Evolutionary conservation across 2,888 invertebrate species (phyloP).

Genomic region (Tipula helvola): DNA sequence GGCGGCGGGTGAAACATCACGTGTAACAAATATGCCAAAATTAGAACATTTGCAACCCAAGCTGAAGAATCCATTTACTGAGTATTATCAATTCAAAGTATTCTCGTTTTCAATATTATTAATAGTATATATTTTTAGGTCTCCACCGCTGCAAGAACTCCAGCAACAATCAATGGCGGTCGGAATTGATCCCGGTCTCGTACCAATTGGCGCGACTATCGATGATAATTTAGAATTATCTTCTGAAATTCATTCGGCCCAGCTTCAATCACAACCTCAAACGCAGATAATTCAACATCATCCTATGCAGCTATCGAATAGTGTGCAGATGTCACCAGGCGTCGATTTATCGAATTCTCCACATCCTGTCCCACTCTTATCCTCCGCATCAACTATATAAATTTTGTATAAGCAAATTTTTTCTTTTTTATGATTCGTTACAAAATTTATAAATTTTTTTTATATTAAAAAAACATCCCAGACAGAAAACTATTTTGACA

Average conservation of each 20-base stretch:
- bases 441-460: background rate
- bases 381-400: background rate
- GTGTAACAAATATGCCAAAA: conserved; percentile 27
- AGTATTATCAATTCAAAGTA: background rate
- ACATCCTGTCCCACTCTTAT: background rate
- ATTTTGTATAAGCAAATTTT: background rate
- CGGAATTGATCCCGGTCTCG: background rate
- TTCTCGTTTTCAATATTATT: background rate
- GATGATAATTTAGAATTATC: background rate
- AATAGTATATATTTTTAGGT: background rate
- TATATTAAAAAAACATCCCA: background rate
- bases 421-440: background rate
- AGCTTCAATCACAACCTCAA: background rate
- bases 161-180: background rate
- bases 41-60: conserved; percentile 29
- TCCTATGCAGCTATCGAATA: background rate
- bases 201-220: background rate
- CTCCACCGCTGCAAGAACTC: background rate
- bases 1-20: conserved; percentile 26
- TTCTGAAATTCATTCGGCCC: background rate
- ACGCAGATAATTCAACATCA: background rate
- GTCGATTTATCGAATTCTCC: background rate
- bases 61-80: conserved; percentile 20
- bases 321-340: background rate
- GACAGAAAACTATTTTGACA: background rate